These are phyloP conservation scores for Monarcha castaneiventris DNA, from an alignment of 2,113 vertebrate species.

Conservation along the genomic window DNA sequence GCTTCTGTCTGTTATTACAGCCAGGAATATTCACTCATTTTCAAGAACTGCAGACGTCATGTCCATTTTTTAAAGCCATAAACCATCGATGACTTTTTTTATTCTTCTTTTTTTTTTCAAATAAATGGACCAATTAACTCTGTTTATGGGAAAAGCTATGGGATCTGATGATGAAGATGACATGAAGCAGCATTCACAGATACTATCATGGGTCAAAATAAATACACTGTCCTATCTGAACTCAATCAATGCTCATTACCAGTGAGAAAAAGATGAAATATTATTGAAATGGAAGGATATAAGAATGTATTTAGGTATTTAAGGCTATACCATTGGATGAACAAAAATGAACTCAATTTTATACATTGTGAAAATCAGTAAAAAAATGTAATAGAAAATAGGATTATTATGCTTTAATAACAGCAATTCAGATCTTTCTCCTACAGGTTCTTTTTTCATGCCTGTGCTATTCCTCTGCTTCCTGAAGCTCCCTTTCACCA, in stretches of 20 bases:
- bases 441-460: background rate
- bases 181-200: background rate
- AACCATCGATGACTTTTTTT: background rate
- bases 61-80: background rate
- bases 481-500: background rate
- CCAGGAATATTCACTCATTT: background rate
- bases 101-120: background rate
- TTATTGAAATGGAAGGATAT: background rate
- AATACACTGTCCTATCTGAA: background rate
- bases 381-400: background rate
- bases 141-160: background rate
- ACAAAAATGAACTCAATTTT: background rate
- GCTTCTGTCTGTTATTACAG: background rate
- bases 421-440: background rate
- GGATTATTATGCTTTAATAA: background rate
- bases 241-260: background rate
- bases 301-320: background rate
- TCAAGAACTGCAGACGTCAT: background rate
- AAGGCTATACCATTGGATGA: background rate
- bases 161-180: background rate
- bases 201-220: background rate
- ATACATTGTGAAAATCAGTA: background rate
- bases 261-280: background rate
- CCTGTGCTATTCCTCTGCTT: background rate
- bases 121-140: background rate